Evolutionary conservation across 2,797 vertebrate species (phyloP), one percentile per base, ranked within the genome.

Genomic region (Cephalopachus bancanus): DNA sequence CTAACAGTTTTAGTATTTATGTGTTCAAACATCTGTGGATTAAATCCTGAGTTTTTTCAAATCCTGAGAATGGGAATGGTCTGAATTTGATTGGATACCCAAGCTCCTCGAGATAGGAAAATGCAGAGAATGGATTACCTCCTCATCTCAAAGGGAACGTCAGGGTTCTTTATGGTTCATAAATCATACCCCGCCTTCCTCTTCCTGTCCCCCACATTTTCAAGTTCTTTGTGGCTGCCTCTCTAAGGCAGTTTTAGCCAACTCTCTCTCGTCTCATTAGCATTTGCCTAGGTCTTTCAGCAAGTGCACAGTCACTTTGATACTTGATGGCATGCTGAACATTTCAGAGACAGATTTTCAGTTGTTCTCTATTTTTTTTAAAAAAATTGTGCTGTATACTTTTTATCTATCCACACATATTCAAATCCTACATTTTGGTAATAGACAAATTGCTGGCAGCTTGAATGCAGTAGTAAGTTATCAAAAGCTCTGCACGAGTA

Each of bases 41-140:
- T 26, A 28, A 83, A 83, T 17, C 44, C 62, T 72, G 60, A 87
- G 3, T 88, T 93, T 37, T 88, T 91, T 97, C 75, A 83, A 91
- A 81, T 28, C 72, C n/a, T 33, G 71, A 93, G 24, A 53, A 51
- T 14, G 33, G 53, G 62, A 79, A 51, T 90, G 12, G 1, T 91
- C 20, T 96, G 74, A 65, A 24, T 49, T 85, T 85, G 44, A 75
- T 55, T 57, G 20, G 4, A 44, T 37, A 19, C 51, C 33, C 26
- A 67, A 55, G 20, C 5, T 69, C 26, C 76, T 93, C 83, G 44
- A 84, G 64, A 76, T 10, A 89, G 76, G 28, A 72, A 88, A 95
- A 91, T 76, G 16, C 53, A 83, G 53, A 93, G 57, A 60, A 83
- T 44, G 15, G 60, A 75, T 78, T 80, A 55, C 16, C 28, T 33